Evolutionary conservation across 2,797 vertebrate species (phyloP).

Genomic region (Lepilemur ruficaudatus): DNA sequence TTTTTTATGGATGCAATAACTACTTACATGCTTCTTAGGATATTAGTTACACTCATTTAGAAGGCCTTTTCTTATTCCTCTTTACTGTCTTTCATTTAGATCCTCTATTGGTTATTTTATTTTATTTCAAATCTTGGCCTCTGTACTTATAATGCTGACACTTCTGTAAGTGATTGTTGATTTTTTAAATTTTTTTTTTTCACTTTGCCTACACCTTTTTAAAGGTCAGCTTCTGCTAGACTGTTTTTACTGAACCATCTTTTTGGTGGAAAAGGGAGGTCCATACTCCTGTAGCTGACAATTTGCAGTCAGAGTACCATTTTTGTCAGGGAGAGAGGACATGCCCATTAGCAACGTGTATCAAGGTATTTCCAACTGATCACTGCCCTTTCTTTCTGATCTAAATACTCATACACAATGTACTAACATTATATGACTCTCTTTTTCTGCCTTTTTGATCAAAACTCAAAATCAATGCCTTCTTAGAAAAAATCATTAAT

Average conservation of each 20-base stretch:
- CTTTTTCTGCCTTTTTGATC: neutral
- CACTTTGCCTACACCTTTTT: neutral
- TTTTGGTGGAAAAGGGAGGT: neutral
- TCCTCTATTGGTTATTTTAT: neutral
- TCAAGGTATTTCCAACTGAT: neutral
- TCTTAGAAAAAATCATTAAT: neutral
- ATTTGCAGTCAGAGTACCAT: neutral
- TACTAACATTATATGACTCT: neutral
- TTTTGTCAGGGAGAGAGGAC: neutral
- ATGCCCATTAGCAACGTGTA: too few species aligned
- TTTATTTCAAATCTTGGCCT: neutral
- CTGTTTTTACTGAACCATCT: neutral
- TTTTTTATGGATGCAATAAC: neutral
- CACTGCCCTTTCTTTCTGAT: neutral
- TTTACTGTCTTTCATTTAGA: neutral
- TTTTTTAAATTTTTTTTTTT: neutral
- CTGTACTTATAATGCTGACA: neutral
- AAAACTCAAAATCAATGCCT: neutral
- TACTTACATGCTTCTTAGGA: neutral
- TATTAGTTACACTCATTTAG: neutral
- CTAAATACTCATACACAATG: neutral
- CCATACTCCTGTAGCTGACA: neutral
- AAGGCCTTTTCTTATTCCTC: neutral
- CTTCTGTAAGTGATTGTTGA: neutral
- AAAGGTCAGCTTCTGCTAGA: neutral